phyloP scores from a whole-genome alignment of 37 sponge, comb jelly and placozoan species.

The Lycopodina hypogea region DNA sequence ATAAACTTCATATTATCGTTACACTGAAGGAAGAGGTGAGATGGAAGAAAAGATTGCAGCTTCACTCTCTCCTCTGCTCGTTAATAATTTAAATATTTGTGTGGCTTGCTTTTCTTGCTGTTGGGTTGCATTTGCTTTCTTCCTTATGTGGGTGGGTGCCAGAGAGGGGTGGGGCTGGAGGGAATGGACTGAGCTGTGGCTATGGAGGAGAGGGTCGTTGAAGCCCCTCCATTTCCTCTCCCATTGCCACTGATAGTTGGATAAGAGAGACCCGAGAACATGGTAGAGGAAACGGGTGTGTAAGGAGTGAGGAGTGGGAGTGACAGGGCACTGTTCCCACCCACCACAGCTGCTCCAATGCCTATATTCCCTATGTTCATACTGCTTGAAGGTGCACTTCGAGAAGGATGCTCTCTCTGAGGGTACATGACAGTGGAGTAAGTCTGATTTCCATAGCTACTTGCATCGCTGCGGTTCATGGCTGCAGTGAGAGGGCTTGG shows the following conservation, averaged over 20 bases:
- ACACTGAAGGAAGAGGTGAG: too few relatives aligned
- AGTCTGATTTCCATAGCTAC: conserved; percentile 10
- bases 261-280: conserved; percentile 15
- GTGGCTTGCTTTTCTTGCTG: background rate
- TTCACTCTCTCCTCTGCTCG: background rate
- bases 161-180: conserved; percentile 34
- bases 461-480: background rate
- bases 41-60: too few relatives aligned
- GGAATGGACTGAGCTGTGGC: background rate
- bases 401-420: conserved; percentile 23
- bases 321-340: background rate
- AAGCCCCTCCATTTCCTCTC: background rate
- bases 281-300: conserved; percentile 33
- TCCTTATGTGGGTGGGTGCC: conserved; percentile 8
- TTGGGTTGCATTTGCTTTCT: too few relatives aligned
- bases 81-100: background rate
- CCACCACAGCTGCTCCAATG: background rate
- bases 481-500: conserved; percentile 25
- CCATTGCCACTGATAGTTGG: background rate
- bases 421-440: conserved; percentile 51
- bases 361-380: background rate
- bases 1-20: too few relatives aligned
- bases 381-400: background rate
- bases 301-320: conserved; percentile 56
- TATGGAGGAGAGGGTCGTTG: background rate